Conservation (phyloP, 1,140 invertebrate genomes). For the Cydia fagiglandana region DNA sequence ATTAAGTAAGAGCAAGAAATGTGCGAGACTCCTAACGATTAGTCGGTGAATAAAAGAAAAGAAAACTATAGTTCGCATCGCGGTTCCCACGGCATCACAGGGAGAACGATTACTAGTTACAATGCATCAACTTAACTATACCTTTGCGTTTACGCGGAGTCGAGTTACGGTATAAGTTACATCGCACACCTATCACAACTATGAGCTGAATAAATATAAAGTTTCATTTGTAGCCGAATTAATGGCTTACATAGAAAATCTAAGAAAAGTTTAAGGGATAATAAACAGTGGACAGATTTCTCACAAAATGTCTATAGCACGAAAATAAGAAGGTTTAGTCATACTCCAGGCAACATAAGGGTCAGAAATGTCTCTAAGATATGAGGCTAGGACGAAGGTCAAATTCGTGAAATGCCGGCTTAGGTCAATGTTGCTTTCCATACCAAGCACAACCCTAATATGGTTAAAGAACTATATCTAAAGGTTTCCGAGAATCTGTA, state of each 20-base stretch:
- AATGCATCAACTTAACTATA: slow-evolving; percentile 26
- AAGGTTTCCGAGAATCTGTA: not conserved
- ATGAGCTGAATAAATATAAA: not conserved
- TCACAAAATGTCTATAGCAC: not conserved
- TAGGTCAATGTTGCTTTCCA: slow-evolving; percentile 41
- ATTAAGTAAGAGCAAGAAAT: slow-evolving; percentile 33
- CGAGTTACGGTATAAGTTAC: slow-evolving; percentile 25
- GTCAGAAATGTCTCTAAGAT: slow-evolving; percentile 40
- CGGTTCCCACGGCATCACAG: slow-evolving; percentile 55
- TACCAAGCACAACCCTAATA: slow-evolving; percentile 32
- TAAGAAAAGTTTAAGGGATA: not conserved
- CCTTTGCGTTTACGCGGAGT: not conserved
- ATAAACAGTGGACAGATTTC: not conserved
- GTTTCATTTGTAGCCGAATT: not conserved
- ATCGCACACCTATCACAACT: slow-evolving; percentile 4
- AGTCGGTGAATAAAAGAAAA: slow-evolving; percentile 51
- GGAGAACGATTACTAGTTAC: slow-evolving; percentile 33
- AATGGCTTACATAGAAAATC: not conserved
- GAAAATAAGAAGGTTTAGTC: slow-evolving; percentile 35
- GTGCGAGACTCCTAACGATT: slow-evolving; percentile 20
- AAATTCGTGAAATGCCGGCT: slow-evolving; percentile 39
- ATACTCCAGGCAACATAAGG: slow-evolving; percentile 26
- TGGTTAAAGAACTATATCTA: slow-evolving; percentile 15
- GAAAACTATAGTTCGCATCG: slow-evolving; percentile 42
- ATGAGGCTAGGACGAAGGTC: slow-evolving; percentile 34